Evolutionary conservation across 2,113 vertebrate genomes (phyloP).

Genomic region (Pseudorectes ferrugineus): DNA sequence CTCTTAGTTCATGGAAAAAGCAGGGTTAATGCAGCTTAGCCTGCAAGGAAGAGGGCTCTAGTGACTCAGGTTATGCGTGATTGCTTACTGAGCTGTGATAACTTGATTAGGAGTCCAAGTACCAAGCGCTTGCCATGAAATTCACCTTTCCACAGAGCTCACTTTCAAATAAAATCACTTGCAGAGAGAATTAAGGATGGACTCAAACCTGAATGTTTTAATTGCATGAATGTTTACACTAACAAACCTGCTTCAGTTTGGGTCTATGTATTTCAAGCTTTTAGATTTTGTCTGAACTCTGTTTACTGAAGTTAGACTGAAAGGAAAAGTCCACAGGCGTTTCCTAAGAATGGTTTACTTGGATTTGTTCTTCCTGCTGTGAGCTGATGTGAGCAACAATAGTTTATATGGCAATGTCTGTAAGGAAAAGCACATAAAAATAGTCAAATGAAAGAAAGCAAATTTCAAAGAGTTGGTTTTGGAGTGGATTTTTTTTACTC

Average conservation of each 20-base stretch:
- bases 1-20: neutral
- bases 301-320: neutral
- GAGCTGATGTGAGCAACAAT: neutral
- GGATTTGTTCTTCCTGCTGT: neutral
- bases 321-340: neutral
- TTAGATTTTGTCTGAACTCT: neutral
- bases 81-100: neutral
- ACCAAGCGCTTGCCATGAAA: neutral
- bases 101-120: neutral
- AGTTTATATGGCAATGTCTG: neutral
- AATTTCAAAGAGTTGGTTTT: neutral
- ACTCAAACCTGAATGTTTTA: neutral
- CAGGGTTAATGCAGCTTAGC: neutral
- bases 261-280: neutral
- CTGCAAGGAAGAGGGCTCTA: neutral
- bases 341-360: neutral
- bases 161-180: neutral
- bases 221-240: neutral
- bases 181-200: neutral
- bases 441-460: neutral
- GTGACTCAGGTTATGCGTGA: neutral
- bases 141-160: neutral
- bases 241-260: neutral
- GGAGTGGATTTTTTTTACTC: rapidly evolving
- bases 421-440: neutral